Percentiles rank a stretch among this genome's conserved stretches.
Conservation (phyloP, 2,113 vertebrate genomes). For the Aspidoscelis tigris region DNA sequence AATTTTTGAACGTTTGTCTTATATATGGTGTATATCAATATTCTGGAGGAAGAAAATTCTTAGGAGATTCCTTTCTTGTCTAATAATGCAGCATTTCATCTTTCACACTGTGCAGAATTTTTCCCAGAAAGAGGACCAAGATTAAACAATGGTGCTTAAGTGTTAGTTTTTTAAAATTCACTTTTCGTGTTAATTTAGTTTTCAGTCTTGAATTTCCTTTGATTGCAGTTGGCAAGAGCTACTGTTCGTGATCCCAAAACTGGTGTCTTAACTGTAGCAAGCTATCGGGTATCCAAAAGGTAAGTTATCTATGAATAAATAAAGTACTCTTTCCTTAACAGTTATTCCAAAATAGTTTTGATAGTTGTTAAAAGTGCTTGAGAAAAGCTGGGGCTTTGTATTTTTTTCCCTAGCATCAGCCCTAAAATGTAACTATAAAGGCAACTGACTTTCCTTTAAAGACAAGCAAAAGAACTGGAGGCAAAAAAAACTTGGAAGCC, state of each 20-base stretch:
- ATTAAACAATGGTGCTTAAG: no score
- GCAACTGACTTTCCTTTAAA: neutral
- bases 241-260: constrained; percentile 97
- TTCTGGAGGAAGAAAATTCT: neutral
- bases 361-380: neutral
- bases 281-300: constrained; percentile 98
- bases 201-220: constrained; percentile 54
- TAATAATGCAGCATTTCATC: neutral
- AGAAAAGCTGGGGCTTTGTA: neutral
- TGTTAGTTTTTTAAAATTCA: neutral
- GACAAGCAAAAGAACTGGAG: neutral
- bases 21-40: neutral
- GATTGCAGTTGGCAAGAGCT: constrained; percentile 88
- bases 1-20: no score
- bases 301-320: constrained; percentile 61
- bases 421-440: neutral
- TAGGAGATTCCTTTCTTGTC: neutral
- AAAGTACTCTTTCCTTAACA: neutral
- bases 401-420: neutral
- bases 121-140: neutral
- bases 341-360: neutral
- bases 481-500: neutral
- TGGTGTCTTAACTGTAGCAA: constrained; percentile 91
- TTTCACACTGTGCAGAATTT: constrained; percentile 36
- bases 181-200: constrained; percentile 31